Base-by-base conservation (phyloP, 1,140 invertebrate genomes). In the Eurosta solidaginis region DNA sequence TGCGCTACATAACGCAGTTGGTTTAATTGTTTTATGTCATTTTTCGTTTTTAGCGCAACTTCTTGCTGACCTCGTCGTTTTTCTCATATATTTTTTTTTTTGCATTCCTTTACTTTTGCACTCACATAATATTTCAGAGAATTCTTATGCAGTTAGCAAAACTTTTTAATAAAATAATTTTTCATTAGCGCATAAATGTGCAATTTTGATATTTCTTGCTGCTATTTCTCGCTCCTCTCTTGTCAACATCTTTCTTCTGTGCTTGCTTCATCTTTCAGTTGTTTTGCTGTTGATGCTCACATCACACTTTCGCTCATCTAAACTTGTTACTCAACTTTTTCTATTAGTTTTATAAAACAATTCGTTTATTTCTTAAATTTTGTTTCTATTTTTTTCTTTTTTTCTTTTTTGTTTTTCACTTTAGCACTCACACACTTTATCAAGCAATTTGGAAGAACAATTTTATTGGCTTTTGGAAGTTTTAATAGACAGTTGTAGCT, bases 21-120 rank as follows among this genome's bases (percentile, higher is more conserved):
- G n/a, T 68, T 68, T 68, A 68, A 68, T 68, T 68, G 59, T 68
- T 68, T 68, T 68, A 68, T 68, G 59, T 7, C 22, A 68, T 68
- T 40, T 40, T 20, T 7, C 33, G 33, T n/a, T 17, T 59, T 33
- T 36, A 42, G 59, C n/a, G 9, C 36, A 68, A 27, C 27, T 22
- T 68, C 29, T 68, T 68, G 59, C 29, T 68, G 33, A 68, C 59
- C 33, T 68, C 7, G 14, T 40, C 59, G n/a, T n/a, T 68, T 68
- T 68, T 10, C 33, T 9, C 2, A 9, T 25, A 1, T 47, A 1
- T 47, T 47, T 52, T 4, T 52, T 20, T 52, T 52, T 52, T 52
- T 52, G 22, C 4, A 40, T 9, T 63, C 17, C 25, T 42, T 22
- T 22, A n/a, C 33, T 68, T 40, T 2, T 36, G 27, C 14, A 63